These are phyloP conservation scores for Melipona quadrifasciata DNA, from an alignment of 1,140 invertebrate species.

Conservation along the genomic window DNA sequence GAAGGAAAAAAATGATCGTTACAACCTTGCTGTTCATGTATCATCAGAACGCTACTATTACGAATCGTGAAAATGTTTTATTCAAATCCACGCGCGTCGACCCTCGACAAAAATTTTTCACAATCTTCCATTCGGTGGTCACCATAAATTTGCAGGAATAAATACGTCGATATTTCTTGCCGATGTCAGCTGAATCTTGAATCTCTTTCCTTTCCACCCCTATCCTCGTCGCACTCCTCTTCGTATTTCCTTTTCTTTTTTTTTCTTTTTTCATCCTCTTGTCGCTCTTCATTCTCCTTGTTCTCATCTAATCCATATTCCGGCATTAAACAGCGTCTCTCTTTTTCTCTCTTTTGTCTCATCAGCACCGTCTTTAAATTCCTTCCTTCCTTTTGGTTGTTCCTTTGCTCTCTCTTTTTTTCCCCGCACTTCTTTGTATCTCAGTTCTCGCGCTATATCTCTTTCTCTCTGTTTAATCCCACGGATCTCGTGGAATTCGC, in stretches of 20 bases:
- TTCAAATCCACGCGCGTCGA: background rate
- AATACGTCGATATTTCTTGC: slow-evolving; percentile 67
- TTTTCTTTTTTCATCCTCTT: no score
- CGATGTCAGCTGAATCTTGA: slow-evolving; percentile 57
- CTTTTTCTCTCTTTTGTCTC: slow-evolving; percentile 32
- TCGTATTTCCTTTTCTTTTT: background rate
- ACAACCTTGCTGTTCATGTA: background rate
- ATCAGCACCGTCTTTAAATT: slow-evolving; percentile 31
- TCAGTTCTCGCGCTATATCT: background rate
- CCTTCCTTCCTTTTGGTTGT: background rate
- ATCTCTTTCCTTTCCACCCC: background rate
- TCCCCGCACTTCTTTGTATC: background rate
- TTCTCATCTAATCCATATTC: slow-evolving; percentile 12
- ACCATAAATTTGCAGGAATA: slow-evolving; percentile 66
- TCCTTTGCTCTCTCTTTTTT: no score
- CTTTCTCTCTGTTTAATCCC: background rate
- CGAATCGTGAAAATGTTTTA: background rate
- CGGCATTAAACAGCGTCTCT: background rate
- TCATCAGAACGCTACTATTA: background rate
- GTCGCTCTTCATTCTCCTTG: background rate
- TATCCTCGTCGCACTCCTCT: background rate
- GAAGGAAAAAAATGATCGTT: background rate
- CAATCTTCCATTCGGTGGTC: slow-evolving; percentile 29
- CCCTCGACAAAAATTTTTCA: slow-evolving; percentile 5
- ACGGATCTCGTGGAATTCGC: background rate